These are phyloP conservation scores for Podarcis cretensis DNA, from an alignment of 2,113 vertebrate genomes.

Conservation along the genomic window DNA sequence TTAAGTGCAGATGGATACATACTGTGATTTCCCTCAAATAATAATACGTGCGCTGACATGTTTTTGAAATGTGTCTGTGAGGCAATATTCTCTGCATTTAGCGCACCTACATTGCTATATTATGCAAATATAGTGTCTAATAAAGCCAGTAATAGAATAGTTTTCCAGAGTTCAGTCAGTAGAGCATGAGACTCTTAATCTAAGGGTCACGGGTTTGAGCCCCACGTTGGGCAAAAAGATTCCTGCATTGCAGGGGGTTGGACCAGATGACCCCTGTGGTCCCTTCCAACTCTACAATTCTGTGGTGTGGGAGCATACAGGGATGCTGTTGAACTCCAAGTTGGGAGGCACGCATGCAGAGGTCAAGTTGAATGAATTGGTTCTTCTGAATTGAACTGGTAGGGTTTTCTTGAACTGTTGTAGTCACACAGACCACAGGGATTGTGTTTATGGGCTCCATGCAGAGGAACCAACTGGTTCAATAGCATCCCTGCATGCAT, in stretches of 20 bases:
- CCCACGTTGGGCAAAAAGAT: too few species aligned
- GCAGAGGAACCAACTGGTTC: neutral
- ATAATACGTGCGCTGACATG: neutral
- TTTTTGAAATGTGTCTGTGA: neutral
- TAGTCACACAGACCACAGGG: neutral
- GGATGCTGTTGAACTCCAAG: neutral
- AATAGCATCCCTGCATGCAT: too few species aligned
- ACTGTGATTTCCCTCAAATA: neutral
- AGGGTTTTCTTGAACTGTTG: neutral
- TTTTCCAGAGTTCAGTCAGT: neutral
- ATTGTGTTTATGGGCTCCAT: neutral
- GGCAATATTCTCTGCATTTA: neutral
- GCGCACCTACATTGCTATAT: neutral
- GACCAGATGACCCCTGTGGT: too few species aligned
- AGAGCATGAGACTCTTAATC: too few species aligned
- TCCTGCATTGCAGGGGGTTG: too few species aligned
- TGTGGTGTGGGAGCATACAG: neutral
- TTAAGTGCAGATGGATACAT: slow-evolving; percentile 24
- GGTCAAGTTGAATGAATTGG: neutral
- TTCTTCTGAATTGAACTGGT: neutral
- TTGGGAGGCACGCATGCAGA: neutral
- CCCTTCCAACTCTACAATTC: too few species aligned
- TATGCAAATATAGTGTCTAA: neutral
- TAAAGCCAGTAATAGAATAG: neutral
- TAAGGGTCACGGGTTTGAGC: too few species aligned